phyloP scores from a whole-genome alignment of 2,888 invertebrate species.

The Drosophila testacea region DNA sequence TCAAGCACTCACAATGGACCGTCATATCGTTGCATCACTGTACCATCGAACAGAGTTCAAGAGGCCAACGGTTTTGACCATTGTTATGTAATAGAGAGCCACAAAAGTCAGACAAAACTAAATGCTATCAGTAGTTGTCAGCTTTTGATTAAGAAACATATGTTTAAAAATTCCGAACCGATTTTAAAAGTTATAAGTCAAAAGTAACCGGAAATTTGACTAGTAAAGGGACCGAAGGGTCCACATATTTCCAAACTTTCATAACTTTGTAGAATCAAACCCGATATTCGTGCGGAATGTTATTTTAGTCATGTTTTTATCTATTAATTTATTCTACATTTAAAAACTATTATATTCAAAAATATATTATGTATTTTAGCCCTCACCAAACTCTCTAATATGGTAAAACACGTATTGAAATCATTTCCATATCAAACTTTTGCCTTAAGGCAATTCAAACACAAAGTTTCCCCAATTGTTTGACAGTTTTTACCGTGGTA shows the following conservation, averaged over 20 bases:
- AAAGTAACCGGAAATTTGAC: too few species aligned
- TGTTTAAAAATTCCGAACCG: too few species aligned
- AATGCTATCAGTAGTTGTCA: constrained; percentile 32
- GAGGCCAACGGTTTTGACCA: background rate
- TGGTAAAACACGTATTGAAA: background rate
- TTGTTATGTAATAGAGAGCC: constrained; percentile 26
- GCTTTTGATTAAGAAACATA: constrained; percentile 7
- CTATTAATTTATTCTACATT: too few species aligned
- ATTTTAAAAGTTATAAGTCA: too few species aligned
- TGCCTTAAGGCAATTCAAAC: background rate
- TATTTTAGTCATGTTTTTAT: too few species aligned
- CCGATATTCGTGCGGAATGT: too few species aligned
- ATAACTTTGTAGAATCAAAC: too few species aligned
- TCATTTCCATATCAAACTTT: background rate
- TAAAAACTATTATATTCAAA: too few species aligned
- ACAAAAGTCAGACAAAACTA: constrained; percentile 2
- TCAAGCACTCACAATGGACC: constrained; percentile 8
- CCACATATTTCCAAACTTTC: too few species aligned
- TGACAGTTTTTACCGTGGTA: background rate
- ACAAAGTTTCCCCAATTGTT: background rate
- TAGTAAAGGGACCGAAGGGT: too few species aligned
- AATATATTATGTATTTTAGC: too few species aligned
- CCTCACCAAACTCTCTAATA: too few species aligned
- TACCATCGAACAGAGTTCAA: constrained; percentile 6
- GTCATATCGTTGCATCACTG: constrained; percentile 1